These are phyloP conservation scores for Anodontia alba DNA, from an alignment of 2,888 invertebrate genomes.

Conservation along the genomic window DNA sequence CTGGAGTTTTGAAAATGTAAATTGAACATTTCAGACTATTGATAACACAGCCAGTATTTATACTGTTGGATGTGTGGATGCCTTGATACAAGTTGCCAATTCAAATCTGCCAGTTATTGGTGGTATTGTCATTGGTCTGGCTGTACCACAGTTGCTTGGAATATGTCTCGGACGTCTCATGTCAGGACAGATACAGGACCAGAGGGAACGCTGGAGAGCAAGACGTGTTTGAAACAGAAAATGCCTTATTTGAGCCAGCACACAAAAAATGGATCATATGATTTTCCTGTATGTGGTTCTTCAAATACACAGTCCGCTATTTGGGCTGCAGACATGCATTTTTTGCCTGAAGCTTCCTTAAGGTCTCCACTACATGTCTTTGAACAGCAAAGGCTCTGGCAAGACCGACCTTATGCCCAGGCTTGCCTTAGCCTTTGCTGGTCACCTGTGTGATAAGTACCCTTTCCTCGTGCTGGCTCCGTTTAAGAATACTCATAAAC, in stretches of 20 bases:
- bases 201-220: constrained; percentile 65
- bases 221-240: background rate
- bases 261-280: background rate
- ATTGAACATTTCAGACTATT: constrained; percentile 50
- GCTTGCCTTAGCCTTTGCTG: no score
- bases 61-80: constrained; percentile 77
- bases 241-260: background rate
- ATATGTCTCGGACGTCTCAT: constrained; percentile 71
- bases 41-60: constrained; percentile 60
- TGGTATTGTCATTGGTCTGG: constrained; percentile 75
- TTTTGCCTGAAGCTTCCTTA: no score
- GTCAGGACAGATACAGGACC: constrained; percentile 73
- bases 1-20: no score
- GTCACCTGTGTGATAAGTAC: no score
- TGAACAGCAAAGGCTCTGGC: no score
- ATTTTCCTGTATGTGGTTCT: constrained; percentile 16
- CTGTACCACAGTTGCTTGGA: constrained; percentile 74
- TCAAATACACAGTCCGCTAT: no score
- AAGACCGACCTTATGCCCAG: no score
- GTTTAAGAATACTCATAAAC: no score
- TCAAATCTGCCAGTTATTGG: constrained; percentile 76
- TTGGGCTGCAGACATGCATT: no score
- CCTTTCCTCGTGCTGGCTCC: no score
- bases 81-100: constrained; percentile 70
- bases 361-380: no score